Conservation (phyloP, 2,888 invertebrate genomes). For the Cantharis rustica region DNA sequence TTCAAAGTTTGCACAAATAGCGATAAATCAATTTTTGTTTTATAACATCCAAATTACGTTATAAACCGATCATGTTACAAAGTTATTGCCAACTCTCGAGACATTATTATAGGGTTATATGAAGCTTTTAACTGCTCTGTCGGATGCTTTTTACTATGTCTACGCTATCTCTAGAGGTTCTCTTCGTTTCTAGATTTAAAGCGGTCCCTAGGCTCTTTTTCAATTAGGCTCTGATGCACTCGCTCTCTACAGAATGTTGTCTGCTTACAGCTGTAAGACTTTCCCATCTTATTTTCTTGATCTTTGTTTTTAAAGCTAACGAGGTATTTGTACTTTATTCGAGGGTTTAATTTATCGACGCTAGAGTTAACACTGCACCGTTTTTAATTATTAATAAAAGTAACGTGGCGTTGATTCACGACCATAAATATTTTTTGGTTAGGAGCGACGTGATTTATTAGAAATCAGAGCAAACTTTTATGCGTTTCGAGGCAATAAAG, state of each 20-base stretch:
- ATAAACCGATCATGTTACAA: slow-evolving; percentile 41
- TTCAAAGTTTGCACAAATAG: background rate
- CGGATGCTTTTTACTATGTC: slow-evolving; percentile 43
- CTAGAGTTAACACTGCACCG: background rate
- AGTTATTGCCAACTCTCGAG: slow-evolving; percentile 40
- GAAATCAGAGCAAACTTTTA: slow-evolving; percentile 13
- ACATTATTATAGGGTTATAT: slow-evolving; percentile 44
- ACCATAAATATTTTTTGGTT: background rate
- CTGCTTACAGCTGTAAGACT: slow-evolving; percentile 2
- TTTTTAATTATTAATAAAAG: background rate
- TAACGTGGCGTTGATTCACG: background rate
- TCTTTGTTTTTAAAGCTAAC: slow-evolving; percentile 12
- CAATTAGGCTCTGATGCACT: slow-evolving; percentile 37
- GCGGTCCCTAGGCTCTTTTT: slow-evolving; percentile 42
- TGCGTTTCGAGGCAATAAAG: slow-evolving; percentile 16
- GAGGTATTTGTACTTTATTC: slow-evolving; percentile 6
- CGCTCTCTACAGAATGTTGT: slow-evolving; percentile 9
- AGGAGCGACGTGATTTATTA: slow-evolving; percentile 7
- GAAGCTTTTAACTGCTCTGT: slow-evolving; percentile 42
- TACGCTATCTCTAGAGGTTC: slow-evolving; percentile 37
- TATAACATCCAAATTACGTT: slow-evolving; percentile 8
- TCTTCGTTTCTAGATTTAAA: slow-evolving; percentile 42
- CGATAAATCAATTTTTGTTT: background rate
- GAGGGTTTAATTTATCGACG: slow-evolving; percentile 6
- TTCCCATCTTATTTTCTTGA: slow-evolving; percentile 9